phyloP scores from a whole-genome alignment of 2,113 vertebrate genomes.

The Pangasianodon hypophthalmus region DNA sequence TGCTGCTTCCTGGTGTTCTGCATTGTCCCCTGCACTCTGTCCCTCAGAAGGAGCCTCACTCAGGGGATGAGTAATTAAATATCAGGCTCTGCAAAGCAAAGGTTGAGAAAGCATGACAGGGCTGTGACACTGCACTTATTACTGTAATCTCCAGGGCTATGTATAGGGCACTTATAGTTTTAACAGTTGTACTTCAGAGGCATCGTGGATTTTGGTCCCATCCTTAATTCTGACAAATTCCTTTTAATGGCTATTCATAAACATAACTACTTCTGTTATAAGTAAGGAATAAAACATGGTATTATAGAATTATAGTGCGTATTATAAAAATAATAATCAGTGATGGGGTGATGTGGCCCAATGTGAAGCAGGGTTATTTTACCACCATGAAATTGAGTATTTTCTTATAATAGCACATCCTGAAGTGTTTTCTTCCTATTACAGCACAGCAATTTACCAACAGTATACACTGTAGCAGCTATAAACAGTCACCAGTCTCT shows the following conservation, averaged over 20 bases:
- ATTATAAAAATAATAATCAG: background rate
- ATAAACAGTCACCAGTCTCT: background rate
- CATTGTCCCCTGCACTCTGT: background rate
- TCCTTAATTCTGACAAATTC: background rate
- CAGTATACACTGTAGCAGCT: background rate
- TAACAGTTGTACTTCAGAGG: background rate
- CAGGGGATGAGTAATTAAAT: constrained; percentile 48
- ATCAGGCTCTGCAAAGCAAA: constrained; percentile 51
- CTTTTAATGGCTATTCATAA: background rate
- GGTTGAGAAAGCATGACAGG: background rate
- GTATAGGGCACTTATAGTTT: background rate
- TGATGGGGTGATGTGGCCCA: background rate
- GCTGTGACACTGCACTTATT: constrained; percentile 49
- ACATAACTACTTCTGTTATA: background rate
- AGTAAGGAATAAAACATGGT: background rate
- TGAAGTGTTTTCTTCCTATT: background rate
- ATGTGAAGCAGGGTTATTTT: background rate
- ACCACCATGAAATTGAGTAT: background rate
- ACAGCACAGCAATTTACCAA: background rate
- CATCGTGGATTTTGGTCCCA: background rate
- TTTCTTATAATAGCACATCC: background rate
- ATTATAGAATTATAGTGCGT: no score
- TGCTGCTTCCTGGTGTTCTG: background rate
- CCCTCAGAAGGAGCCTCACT: constrained; percentile 27
- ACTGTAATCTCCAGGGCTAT: constrained; percentile 25